These are phyloP conservation scores for Aphrophora alni DNA, from an alignment of 2,888 invertebrate genomes.

Conservation along the genomic window DNA sequence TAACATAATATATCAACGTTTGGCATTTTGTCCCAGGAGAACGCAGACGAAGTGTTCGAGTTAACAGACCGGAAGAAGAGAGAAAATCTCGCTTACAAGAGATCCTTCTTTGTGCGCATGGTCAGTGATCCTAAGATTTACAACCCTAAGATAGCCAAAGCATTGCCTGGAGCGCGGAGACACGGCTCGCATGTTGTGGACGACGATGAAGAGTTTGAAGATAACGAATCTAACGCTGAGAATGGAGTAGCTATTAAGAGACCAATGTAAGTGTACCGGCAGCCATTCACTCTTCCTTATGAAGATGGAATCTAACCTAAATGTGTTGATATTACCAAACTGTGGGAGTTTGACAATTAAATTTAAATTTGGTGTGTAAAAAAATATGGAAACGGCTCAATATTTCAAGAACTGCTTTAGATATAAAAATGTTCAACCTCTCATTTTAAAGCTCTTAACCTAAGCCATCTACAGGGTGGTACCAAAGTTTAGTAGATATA, in stretches of 20 bases:
- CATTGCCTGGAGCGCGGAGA: slow-evolving; percentile 67
- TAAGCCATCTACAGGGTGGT: too few relatives aligned
- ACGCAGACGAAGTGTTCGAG: slow-evolving; percentile 75
- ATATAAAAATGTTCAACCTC: too few relatives aligned
- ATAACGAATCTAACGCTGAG: slow-evolving; percentile 55
- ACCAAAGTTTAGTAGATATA: too few relatives aligned
- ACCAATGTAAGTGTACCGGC: slow-evolving; percentile 56
- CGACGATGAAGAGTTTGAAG: slow-evolving; percentile 44
- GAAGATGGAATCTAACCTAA: too few relatives aligned
- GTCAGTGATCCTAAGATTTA: slow-evolving; percentile 97
- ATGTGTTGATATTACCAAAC: too few relatives aligned
- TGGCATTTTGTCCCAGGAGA: slow-evolving; percentile 57
- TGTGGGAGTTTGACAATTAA: too few relatives aligned
- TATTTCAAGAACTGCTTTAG: too few relatives aligned
- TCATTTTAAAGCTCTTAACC: too few relatives aligned
- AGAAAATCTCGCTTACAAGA: slow-evolving; percentile 85
- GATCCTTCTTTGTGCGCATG: slow-evolving; percentile 97
- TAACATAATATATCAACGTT: too few relatives aligned
- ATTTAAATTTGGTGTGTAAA: too few relatives aligned
- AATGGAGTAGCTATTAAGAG: slow-evolving; percentile 57
- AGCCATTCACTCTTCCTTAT: not conserved
- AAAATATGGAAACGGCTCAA: too few relatives aligned
- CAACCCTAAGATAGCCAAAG: slow-evolving; percentile 87
- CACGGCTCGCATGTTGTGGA: slow-evolving; percentile 61
- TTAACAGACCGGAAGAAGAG: slow-evolving; percentile 76